These are phyloP conservation scores for Saguinus imperator DNA, from an alignment of 2,113 vertebrate species.

Conservation along the genomic window DNA sequence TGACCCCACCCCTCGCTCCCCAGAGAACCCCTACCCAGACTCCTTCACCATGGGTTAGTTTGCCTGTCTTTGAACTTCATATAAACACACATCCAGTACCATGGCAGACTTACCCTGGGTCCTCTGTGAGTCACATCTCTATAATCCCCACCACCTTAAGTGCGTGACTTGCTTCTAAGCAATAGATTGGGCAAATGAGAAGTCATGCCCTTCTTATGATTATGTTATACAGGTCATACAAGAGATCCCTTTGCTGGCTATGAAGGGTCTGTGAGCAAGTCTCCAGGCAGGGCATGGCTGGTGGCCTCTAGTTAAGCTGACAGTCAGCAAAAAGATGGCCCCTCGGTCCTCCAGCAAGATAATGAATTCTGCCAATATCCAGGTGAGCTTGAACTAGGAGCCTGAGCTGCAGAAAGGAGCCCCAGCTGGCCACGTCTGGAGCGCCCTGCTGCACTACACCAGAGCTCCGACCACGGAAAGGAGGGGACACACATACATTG, in stretches of 20 bases:
- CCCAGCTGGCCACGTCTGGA: background rate
- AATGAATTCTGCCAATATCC: background rate
- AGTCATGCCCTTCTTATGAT: background rate
- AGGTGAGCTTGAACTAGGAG: background rate
- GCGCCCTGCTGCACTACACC: background rate
- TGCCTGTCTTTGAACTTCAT: background rate
- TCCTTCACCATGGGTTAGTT: too few species aligned
- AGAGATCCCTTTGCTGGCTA: background rate
- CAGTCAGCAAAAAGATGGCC: background rate
- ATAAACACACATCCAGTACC: background rate
- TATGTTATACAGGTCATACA: fast-evolving
- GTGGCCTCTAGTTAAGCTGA: background rate
- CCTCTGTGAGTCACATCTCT: background rate
- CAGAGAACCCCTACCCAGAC: background rate
- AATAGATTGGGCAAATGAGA: background rate
- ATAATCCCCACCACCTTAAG: background rate
- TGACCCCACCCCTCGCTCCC: background rate
- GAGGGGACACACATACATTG: too few species aligned
- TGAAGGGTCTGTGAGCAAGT: background rate
- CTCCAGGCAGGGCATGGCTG: background rate
- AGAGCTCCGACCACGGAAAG: too few species aligned
- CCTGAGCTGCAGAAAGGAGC: background rate
- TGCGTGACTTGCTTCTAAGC: background rate
- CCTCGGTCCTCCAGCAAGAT: background rate
- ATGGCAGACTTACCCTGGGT: too few species aligned